A percentile compares a stretch with the other conserved stretches of the same genome.
Conservation (phyloP, 2,888 invertebrate species). For the Megamerina dolium region DNA sequence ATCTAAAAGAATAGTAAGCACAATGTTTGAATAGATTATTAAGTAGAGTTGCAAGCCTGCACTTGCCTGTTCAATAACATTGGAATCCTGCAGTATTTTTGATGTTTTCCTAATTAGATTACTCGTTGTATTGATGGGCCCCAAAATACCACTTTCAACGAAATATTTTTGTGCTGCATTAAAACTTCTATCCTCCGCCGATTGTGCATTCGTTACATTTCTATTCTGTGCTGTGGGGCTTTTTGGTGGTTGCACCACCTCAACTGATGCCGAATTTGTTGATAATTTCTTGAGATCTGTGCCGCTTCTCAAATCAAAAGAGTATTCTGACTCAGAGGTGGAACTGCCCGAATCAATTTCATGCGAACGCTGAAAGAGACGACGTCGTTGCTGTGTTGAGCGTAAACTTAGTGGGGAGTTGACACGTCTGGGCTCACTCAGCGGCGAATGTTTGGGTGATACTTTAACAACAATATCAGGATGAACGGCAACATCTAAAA, state of each 20-base stretch:
- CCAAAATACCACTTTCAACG: conserved; percentile 37
- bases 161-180: conserved; percentile 36
- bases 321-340: conserved; percentile 29
- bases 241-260: not conserved
- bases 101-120: conserved; percentile 33
- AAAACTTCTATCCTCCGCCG: conserved; percentile 21
- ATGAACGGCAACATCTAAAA: conserved; percentile 37
- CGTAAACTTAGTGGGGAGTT: conserved; percentile 13
- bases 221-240: not conserved
- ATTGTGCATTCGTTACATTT: not conserved
- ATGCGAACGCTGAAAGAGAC: conserved; percentile 29
- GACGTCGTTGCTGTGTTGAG: conserved; percentile 27
- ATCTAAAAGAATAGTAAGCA: conserved; percentile 19
- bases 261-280: not conserved
- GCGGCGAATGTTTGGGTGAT: conserved; percentile 29
- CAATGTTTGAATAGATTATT: no score
- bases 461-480: conserved; percentile 39
- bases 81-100: conserved; percentile 33
- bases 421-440: conserved; percentile 8
- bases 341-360: conserved; percentile 31
- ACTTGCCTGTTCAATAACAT: conserved; percentile 34
- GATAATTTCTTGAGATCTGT: conserved; percentile 11
- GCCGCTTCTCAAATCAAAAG: conserved; percentile 8
- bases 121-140: conserved; percentile 28
- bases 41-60: no score